Evolutionary conservation across 2,888 invertebrate genomes (phyloP).

Genomic region (Nomada goodeniana): DNA sequence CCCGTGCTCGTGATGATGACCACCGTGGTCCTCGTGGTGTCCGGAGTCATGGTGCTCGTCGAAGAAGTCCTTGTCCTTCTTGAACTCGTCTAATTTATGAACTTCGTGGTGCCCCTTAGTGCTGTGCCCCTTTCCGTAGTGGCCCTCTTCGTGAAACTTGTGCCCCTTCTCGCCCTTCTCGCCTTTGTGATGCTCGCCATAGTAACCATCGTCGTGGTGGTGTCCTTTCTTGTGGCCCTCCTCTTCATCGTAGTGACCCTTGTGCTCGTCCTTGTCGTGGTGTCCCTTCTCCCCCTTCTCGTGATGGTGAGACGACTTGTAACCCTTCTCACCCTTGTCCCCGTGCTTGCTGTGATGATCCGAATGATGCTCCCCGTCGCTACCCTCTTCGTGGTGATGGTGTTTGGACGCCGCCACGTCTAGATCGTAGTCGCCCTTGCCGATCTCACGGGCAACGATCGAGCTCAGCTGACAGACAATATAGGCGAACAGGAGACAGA

Average conservation of each 20-base stretch:
- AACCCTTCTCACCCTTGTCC: conserved; percentile 90
- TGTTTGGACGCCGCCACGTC: conserved; percentile 85
- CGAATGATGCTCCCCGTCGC: conserved; percentile 88
- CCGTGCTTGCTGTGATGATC: conserved; percentile 89
- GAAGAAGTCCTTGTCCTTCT: conserved; percentile 94
- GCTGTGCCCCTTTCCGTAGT: conserved; percentile 93
- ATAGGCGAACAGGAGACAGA: conserved; percentile 38
- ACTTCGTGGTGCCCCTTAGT: conserved; percentile 94
- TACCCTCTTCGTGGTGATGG: conserved; percentile 86
- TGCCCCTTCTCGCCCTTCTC: conserved; percentile 89
- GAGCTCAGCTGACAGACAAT: conserved; percentile 31
- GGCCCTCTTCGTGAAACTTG: conserved; percentile 89
- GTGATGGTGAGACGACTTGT: conserved; percentile 89
- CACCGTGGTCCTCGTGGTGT: conserved; percentile 93
- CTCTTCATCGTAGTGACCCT: conserved; percentile 87
- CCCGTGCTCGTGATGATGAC: conserved; percentile 91
- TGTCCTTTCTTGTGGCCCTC: conserved; percentile 88
- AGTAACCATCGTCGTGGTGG: conserved; percentile 88
- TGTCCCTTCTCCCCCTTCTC: conserved; percentile 90
- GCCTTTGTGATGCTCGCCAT: conserved; percentile 88
- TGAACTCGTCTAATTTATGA: conserved; percentile 93
- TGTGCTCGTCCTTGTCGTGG: conserved; percentile 89
- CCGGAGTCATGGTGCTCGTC: conserved; percentile 94
- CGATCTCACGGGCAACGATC: conserved; percentile 84
- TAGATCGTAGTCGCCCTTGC: conserved; percentile 85